Conservation (phyloP, 2,113 vertebrate species). For the Gnathonemus longibarbis region DNA sequence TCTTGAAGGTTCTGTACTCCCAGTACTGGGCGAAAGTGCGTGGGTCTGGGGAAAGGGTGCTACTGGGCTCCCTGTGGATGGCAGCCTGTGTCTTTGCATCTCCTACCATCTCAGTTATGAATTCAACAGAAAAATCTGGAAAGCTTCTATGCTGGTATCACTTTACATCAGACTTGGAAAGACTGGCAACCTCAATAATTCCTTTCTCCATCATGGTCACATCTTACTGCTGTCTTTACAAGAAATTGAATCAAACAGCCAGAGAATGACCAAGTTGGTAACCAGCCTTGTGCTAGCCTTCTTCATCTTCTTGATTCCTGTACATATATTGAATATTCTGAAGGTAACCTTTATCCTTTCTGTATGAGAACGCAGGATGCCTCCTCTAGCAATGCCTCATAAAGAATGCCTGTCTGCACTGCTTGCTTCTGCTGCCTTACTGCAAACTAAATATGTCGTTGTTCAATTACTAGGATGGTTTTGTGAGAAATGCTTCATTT, state of each 20-base stretch:
- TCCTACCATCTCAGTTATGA: constrained; percentile 40
- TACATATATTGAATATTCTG: constrained; percentile 50
- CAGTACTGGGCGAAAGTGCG: constrained; percentile 38
- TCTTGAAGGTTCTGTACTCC: constrained; percentile 33
- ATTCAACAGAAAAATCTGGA: constrained; percentile 1
- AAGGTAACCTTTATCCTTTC: constrained; percentile 41
- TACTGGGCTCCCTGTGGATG: constrained; percentile 38
- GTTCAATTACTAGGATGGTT: too few species aligned
- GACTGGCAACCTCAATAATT: constrained; percentile 30
- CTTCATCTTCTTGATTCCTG: constrained; percentile 53
- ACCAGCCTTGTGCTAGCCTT: constrained; percentile 44
- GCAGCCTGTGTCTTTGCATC: constrained; percentile 27
- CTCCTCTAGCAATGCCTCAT: too few species aligned
- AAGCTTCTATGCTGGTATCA: background rate
- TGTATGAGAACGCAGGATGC: constrained; percentile 33
- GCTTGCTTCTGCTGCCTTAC: too few species aligned
- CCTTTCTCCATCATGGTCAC: constrained; percentile 51
- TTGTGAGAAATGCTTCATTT: background rate
- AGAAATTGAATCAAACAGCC: constrained; percentile 39
- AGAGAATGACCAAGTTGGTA: constrained; percentile 39
- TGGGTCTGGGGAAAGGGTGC: constrained; percentile 16
- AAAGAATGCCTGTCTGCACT: too few species aligned
- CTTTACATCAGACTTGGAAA: constrained; percentile 35
- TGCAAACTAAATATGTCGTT: too few species aligned
- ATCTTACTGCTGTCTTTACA: constrained; percentile 47